Evolutionary conservation across 2,113 vertebrate species (phyloP).

Genomic region (Orcinus orca): DNA sequence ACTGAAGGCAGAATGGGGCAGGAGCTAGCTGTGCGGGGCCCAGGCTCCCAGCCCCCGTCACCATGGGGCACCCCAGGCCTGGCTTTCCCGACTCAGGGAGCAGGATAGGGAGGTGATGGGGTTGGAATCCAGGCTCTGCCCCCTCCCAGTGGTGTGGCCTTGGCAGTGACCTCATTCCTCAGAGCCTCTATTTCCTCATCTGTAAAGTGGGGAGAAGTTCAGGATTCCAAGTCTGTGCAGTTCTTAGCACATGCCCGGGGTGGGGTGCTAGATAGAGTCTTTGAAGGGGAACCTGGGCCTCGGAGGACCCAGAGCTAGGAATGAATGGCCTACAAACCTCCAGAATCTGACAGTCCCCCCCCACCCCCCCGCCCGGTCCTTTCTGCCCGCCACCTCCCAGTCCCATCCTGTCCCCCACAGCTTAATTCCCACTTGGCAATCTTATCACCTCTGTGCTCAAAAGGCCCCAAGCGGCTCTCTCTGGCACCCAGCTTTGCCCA

Average conservation of each 20-base stretch:
- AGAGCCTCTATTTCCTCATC: not conserved
- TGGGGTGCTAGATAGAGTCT: not conserved
- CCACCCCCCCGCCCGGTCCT: too few species aligned
- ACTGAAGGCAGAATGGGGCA: rapidly evolving
- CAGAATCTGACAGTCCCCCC: not conserved
- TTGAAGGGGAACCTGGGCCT: not conserved
- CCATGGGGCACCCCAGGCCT: rapidly evolving
- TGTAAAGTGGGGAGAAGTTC: not conserved
- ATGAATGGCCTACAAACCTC: rapidly evolving
- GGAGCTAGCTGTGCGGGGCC: not conserved
- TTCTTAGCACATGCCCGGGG: not conserved
- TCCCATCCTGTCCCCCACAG: not conserved
- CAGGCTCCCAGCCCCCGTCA: not conserved
- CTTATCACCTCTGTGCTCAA: not conserved
- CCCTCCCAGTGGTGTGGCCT: not conserved
- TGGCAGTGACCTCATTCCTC: not conserved
- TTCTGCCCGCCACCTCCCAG: not conserved
- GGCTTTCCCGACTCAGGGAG: not conserved
- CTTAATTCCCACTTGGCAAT: not conserved
- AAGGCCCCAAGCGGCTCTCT: not conserved
- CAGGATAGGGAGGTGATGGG: not conserved
- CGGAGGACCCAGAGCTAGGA: too few species aligned
- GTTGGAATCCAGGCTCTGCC: not conserved
- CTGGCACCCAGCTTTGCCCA: not conserved
- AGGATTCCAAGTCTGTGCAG: not conserved